Percentiles rank a stretch among this genome's conserved stretches.
phyloP scores from a whole-genome alignment of 35 echinoderm and acorn worm species.

The Hemicentrotus pulcherrimus region DNA sequence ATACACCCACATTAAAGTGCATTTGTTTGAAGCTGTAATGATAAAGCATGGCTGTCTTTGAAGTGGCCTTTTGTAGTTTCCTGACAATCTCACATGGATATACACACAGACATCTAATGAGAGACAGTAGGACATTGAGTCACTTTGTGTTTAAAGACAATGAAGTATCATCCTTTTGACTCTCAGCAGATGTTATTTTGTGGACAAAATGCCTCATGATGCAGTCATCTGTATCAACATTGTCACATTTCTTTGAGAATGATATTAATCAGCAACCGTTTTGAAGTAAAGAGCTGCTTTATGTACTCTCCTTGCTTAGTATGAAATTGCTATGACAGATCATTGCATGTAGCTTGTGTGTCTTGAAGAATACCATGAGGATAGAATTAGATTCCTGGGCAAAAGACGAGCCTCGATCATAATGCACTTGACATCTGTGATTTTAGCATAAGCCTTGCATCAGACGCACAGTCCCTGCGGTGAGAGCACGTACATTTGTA shows the following conservation, averaged over 20 bases:
- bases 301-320: not conserved
- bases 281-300: not conserved
- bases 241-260: not conserved
- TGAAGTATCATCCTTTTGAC: not conserved
- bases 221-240: not conserved
- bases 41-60: not conserved
- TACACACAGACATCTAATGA: not conserved
- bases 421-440: not conserved
- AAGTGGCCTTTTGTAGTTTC: not conserved
- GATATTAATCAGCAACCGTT: not conserved
- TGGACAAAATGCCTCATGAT: too few species aligned
- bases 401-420: not conserved
- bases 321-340: not conserved
- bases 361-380: not conserved
- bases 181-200: too few species aligned
- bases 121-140: not conserved
- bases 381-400: not conserved
- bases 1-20: not conserved
- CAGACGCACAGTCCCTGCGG: not conserved
- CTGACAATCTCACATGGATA: not conserved
- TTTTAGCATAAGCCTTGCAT: constrained; percentile 13
- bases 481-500: not conserved
- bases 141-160: not conserved
- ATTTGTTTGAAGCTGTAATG: not conserved
- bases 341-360: not conserved